Percentiles rank a stretch among this genome's conserved stretches.
Evolutionary conservation across 2,797 vertebrate species (phyloP).

Genomic region (Chrysocyon brachyurus): DNA sequence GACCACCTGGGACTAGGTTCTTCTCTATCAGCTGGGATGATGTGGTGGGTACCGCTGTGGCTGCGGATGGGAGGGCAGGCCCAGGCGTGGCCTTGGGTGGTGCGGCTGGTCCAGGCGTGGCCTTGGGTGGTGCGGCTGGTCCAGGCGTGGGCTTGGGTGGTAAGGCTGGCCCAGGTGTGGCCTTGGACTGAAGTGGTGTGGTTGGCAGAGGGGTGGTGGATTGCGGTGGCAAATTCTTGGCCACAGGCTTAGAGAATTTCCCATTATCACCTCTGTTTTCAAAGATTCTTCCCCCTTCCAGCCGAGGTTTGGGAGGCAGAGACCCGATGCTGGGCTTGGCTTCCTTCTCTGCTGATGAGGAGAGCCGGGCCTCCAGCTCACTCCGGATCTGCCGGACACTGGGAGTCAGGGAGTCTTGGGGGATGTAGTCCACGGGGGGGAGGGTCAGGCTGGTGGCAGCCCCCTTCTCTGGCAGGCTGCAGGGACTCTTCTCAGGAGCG

Average conservation of each 20-base stretch:
- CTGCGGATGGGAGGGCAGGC: neutral
- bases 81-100: accelerated
- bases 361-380: slow-evolving; percentile 88
- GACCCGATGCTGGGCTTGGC: slow-evolving; percentile 69
- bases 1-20: neutral
- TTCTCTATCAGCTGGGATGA: slow-evolving; percentile 21
- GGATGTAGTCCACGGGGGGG: neutral
- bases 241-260: slow-evolving; percentile 9
- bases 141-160: neutral
- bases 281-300: slow-evolving; percentile 71
- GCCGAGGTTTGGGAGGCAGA: slow-evolving; percentile 80
- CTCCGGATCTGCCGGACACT: slow-evolving; percentile 86
- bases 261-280: slow-evolving; percentile 2
- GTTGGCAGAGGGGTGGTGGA: neutral
- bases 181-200: slow-evolving; percentile 1
- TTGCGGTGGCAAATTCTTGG: slow-evolving; percentile 31
- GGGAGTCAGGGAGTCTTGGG: neutral
- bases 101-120: neutral
- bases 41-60: neutral
- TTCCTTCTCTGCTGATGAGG: slow-evolving; percentile 83
- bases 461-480: slow-evolving; percentile 18
- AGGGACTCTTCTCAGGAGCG: neutral
- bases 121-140: neutral
- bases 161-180: neutral
- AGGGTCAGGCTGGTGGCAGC: neutral